Conservation (phyloP, 2,797 vertebrate genomes). For the Tauraco hartlaubi region DNA sequence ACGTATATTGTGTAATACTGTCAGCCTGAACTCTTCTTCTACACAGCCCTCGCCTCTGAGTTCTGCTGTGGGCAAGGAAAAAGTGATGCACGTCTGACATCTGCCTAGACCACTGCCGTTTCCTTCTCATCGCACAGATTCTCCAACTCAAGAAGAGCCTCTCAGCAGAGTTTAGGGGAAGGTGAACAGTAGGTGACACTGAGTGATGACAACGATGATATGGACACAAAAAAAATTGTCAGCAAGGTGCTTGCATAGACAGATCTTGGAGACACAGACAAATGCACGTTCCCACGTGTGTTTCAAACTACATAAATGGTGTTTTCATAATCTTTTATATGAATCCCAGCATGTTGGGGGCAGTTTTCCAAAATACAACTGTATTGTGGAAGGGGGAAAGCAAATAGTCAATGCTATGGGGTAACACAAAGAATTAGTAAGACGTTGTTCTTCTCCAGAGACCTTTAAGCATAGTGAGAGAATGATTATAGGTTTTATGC, state of each 20-base stretch:
- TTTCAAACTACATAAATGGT: neutral
- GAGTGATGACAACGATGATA: neutral
- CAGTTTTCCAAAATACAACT: neutral
- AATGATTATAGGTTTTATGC: neutral
- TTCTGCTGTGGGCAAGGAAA: neutral
- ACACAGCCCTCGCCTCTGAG: neutral
- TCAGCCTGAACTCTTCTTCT: neutral
- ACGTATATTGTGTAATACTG: neutral
- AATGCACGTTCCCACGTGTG: neutral
- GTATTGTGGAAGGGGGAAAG: neutral
- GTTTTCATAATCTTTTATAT: neutral
- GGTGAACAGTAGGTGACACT: neutral
- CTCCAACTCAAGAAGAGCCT: neutral
- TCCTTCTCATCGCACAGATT: neutral
- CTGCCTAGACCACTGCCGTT: neutral
- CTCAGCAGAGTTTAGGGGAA: neutral
- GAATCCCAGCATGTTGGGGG: neutral
- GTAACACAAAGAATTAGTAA: neutral
- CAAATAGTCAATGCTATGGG: neutral
- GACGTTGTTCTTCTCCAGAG: neutral
- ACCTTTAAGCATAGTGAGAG: neutral
- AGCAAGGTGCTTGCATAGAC: neutral
- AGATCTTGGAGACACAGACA: neutral
- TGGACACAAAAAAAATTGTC: neutral
- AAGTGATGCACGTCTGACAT: neutral